These are phyloP conservation scores for Boloria euphrosyne DNA, from an alignment of 2,888 invertebrate species.

Conservation along the genomic window DNA sequence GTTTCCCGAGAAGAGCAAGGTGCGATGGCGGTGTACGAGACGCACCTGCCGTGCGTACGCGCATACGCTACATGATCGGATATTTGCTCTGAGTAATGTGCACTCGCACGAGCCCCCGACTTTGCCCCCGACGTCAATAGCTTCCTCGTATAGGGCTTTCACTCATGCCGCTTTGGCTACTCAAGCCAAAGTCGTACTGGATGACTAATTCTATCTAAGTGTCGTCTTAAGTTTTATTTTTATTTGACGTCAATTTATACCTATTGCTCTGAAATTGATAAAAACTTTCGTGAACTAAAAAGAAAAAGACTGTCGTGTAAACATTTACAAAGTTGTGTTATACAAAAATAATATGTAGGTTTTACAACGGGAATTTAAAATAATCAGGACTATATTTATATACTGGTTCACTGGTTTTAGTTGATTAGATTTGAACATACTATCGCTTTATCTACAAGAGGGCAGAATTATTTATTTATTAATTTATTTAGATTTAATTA, in stretches of 20 bases:
- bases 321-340: neutral
- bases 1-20: constrained; percentile 78
- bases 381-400: neutral
- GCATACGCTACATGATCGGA: constrained; percentile 76
- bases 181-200: constrained; percentile 62
- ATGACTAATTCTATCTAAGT: constrained; percentile 46
- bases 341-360: neutral
- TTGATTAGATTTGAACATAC: neutral
- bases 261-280: neutral
- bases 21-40: constrained; percentile 79
- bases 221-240: no score
- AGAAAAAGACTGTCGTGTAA: neutral
- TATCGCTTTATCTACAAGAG: neutral
- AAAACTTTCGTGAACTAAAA: neutral
- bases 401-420: no score
- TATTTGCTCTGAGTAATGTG: constrained; percentile 76
- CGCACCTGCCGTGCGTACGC: constrained; percentile 79
- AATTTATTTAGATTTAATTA: constrained; percentile 21
- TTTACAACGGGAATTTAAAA: constrained; percentile 6
- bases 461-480: neutral
- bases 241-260: neutral
- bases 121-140: constrained; percentile 45
- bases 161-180: constrained; percentile 52
- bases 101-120: constrained; percentile 74
- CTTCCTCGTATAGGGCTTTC: constrained; percentile 45